These are phyloP conservation scores for Hydriomena furcata DNA, from an alignment of 2,888 invertebrate species.

Conservation along the genomic window DNA sequence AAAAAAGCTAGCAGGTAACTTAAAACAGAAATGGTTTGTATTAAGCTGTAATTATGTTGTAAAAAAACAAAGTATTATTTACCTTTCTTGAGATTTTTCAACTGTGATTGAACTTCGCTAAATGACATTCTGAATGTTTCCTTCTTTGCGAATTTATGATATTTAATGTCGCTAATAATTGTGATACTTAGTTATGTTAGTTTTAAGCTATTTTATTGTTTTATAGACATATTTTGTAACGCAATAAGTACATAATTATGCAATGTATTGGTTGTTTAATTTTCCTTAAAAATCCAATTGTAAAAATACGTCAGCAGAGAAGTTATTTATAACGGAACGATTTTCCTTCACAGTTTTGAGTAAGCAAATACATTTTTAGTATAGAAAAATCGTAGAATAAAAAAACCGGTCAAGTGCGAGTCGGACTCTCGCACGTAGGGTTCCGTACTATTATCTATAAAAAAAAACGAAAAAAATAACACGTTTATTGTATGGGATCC, in stretches of 20 bases:
- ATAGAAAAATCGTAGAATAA: too few relatives aligned
- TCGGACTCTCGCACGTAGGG: too few relatives aligned
- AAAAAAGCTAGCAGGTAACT: too few relatives aligned
- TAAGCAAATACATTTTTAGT: too few relatives aligned
- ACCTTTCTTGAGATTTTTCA: conserved; percentile 18
- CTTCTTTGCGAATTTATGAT: conserved; percentile 33
- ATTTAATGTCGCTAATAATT: conserved; percentile 68
- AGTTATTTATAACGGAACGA: too few relatives aligned
- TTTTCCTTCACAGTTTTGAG: too few relatives aligned
- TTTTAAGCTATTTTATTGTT: conserved; percentile 40
- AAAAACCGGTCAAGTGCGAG: too few relatives aligned
- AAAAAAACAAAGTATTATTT: neutral
- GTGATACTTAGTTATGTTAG: conserved; percentile 73
- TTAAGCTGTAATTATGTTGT: neutral
- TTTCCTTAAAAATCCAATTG: conserved; percentile 21
- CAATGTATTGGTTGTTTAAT: conserved; percentile 38
- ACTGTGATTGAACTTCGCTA: conserved; percentile 23
- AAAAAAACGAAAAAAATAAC: too few relatives aligned
- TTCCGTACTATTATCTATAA: too few relatives aligned
- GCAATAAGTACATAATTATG: conserved; percentile 49
- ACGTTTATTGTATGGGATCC: too few relatives aligned
- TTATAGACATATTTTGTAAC: conserved; percentile 43
- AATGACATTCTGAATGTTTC: conserved; percentile 26
- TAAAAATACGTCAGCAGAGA: too few relatives aligned
- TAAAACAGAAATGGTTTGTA: neutral